Evolutionary conservation across 1,140 invertebrate species (phyloP).

Genomic region (Ceratina japonica): DNA sequence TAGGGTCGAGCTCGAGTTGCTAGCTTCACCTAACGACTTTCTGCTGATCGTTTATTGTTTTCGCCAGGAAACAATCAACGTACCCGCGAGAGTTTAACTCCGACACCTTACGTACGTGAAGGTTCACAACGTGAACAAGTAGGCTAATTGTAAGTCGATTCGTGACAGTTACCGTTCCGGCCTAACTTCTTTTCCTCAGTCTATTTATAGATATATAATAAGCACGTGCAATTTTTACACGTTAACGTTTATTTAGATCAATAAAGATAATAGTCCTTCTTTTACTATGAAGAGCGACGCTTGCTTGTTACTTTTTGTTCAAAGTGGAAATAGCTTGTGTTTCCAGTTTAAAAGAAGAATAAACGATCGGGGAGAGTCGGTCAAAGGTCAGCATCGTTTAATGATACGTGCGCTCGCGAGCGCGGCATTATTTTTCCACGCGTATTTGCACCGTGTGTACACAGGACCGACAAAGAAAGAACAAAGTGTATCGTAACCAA

Average conservation of each 20-base stretch:
- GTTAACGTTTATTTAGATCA: background rate
- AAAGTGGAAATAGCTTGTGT: background rate
- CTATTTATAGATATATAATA: too few relatives aligned
- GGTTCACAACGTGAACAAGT: background rate
- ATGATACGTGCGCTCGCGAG: slow-evolving; percentile 1
- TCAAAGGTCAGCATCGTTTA: slow-evolving; percentile 33
- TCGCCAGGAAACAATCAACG: slow-evolving; percentile 27
- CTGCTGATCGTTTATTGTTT: slow-evolving; percentile 49
- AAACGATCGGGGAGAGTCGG: background rate
- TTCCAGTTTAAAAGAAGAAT: background rate
- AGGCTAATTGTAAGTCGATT: background rate
- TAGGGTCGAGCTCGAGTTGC: background rate
- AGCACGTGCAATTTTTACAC: too few relatives aligned
- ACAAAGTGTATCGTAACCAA: slow-evolving; percentile 12
- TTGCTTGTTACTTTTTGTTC: background rate
- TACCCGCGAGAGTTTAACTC: background rate
- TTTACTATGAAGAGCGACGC: too few relatives aligned
- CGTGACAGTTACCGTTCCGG: background rate
- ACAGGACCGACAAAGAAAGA: background rate
- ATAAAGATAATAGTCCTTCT: background rate
- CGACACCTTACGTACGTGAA: background rate
- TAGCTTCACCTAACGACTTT: slow-evolving; percentile 31
- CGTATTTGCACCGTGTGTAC: slow-evolving; percentile 16
- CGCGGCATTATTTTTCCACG: slow-evolving; percentile 46
- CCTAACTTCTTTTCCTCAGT: background rate